Percentiles rank a stretch among this genome's conserved stretches.
These are phyloP conservation scores for Pachyuromys duprasi DNA, from an alignment of 2,797 vertebrate genomes.

Conservation along the genomic window DNA sequence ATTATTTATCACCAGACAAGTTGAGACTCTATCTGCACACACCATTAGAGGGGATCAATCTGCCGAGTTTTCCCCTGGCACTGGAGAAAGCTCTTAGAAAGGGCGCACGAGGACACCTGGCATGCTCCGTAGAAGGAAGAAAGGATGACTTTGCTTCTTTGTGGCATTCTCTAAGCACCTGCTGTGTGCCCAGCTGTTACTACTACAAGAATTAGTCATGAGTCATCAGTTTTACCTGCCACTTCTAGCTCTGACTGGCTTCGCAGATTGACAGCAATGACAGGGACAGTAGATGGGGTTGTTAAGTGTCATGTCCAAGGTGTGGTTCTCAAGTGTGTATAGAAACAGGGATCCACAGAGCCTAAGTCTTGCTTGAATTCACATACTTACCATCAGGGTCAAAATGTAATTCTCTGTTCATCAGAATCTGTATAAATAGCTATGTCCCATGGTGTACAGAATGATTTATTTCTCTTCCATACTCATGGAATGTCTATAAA, in stretches of 20 bases:
- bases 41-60: slow-evolving; percentile 36
- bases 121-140: slow-evolving; percentile 26
- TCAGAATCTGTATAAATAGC: slow-evolving; percentile 43
- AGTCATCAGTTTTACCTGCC: slow-evolving; percentile 49
- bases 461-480: slow-evolving; percentile 34
- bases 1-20: slow-evolving; percentile 70
- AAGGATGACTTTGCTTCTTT: slow-evolving; percentile 41
- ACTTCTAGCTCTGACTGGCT: neutral
- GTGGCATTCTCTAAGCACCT: slow-evolving; percentile 43
- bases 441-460: neutral
- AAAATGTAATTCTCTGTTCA: slow-evolving; percentile 27
- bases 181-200: slow-evolving; percentile 5
- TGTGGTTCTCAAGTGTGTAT: neutral
- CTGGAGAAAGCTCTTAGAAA: slow-evolving; percentile 32
- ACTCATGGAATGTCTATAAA: slow-evolving; percentile 1
- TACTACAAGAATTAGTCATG: slow-evolving; percentile 28
- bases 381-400: neutral
- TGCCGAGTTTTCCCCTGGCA: neutral
- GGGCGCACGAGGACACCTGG: slow-evolving; percentile 19
- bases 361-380: slow-evolving; percentile 42
- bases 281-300: neutral
- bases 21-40: slow-evolving; percentile 35
- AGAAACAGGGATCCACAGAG: slow-evolving; percentile 39
- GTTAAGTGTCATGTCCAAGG: neutral
- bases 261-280: neutral